Conservation (phyloP, 2,888 invertebrate species). For the Tryphoninae sp. region DNA sequence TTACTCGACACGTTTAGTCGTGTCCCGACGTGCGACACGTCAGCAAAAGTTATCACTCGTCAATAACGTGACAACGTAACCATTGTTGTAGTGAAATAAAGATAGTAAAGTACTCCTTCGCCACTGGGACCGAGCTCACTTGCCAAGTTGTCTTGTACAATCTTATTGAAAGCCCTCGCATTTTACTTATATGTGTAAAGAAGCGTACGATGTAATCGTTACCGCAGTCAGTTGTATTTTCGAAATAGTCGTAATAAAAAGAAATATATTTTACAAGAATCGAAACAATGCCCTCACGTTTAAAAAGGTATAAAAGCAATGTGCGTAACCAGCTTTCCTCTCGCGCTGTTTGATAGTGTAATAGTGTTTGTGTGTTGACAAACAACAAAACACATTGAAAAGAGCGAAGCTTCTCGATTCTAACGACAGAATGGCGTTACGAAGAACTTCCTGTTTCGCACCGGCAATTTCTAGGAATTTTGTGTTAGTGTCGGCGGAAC, state of each 20-base stretch:
- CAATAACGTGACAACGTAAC: background rate
- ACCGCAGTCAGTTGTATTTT: background rate
- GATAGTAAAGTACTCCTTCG: slow-evolving; percentile 14
- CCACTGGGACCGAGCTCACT: background rate
- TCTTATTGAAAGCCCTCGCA: background rate
- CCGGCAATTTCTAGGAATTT: slow-evolving; percentile 3
- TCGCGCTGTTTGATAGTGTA: background rate
- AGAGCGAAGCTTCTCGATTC: background rate
- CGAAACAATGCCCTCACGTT: background rate
- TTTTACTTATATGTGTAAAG: background rate
- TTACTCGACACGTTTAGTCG: background rate
- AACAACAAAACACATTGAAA: background rate
- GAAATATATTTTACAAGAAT: background rate
- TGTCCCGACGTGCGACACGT: background rate
- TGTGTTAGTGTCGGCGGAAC: background rate
- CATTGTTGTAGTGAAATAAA: slow-evolving; percentile 22
- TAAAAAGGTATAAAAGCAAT: background rate
- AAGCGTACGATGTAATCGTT: background rate
- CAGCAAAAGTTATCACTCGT: slow-evolving; percentile 21
- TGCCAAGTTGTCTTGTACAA: background rate
- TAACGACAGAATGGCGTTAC: background rate
- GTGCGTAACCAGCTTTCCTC: background rate
- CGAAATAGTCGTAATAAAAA: background rate
- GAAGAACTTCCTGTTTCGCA: background rate
- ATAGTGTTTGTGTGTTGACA: background rate